Evolutionary conservation across 2,113 vertebrate genomes (phyloP).

Genomic region (Oxygymnocypris stewartii): DNA sequence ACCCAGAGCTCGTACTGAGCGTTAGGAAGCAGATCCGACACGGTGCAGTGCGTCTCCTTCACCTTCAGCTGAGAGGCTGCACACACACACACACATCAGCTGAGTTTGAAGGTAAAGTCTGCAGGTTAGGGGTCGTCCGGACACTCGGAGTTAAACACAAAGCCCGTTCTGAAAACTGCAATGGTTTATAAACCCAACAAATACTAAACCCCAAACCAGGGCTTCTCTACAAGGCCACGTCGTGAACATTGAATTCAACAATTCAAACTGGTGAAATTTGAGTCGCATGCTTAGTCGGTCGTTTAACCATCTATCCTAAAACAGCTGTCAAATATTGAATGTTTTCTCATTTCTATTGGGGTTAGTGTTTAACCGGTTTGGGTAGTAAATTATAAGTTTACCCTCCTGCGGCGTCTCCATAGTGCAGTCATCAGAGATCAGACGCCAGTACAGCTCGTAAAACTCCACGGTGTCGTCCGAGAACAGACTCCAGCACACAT

Average conservation of each 20-base stretch:
- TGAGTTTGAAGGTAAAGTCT: too few species aligned
- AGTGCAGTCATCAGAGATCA: conserved; percentile 73
- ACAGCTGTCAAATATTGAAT: too few species aligned
- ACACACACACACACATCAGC: conserved; percentile 19
- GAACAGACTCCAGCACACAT: conserved; percentile 91
- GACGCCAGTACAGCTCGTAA: conserved; percentile 85
- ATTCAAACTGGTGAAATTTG: too few species aligned
- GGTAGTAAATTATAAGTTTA: conserved; percentile 57
- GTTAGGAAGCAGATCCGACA: conserved; percentile 83
- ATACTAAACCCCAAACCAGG: not conserved
- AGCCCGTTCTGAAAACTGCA: not conserved
- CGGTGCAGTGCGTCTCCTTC: conserved; percentile 91
- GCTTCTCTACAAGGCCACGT: too few species aligned
- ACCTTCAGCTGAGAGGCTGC: conserved; percentile 79
- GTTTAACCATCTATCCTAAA: too few species aligned
- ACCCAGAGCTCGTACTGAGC: conserved; percentile 96
- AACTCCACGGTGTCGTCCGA: conserved; percentile 90
- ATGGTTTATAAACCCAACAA: not conserved
- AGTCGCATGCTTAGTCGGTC: too few species aligned
- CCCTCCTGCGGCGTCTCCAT: conserved; percentile 71
- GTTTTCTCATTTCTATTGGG: not conserved
- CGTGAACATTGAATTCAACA: too few species aligned
- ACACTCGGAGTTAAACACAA: not conserved
- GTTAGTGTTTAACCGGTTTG: not conserved
- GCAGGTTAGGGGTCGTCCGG: too few species aligned